phyloP scores from a whole-genome alignment of 30 jellyfish, hydroid and myxozoan species.

The Chironex yamaguchii region DNA sequence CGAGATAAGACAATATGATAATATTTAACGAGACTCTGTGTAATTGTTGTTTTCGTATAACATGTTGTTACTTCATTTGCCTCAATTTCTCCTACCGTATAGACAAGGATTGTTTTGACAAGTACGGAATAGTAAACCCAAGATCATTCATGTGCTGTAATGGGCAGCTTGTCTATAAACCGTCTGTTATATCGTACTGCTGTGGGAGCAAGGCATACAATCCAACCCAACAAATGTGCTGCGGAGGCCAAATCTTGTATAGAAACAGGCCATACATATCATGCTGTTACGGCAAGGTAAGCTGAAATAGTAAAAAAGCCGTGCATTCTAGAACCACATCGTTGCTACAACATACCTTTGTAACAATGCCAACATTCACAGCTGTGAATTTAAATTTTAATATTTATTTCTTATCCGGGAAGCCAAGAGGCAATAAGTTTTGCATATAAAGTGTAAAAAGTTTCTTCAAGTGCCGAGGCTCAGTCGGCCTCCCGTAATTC shows the following conservation, averaged over 20 bases:
- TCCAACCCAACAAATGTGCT: slow-evolving; percentile 80
- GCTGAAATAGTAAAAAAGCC: too few species aligned
- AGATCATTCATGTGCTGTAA: slow-evolving; percentile 70
- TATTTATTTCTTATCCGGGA: too few species aligned
- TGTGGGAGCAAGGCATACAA: slow-evolving; percentile 72
- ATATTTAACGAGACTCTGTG: too few species aligned
- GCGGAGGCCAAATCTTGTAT: slow-evolving; percentile 76
- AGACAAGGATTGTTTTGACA: background rate
- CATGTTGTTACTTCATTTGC: background rate
- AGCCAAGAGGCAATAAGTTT: background rate
- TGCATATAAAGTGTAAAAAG: background rate
- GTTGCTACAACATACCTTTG: too few species aligned
- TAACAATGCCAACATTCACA: too few species aligned
- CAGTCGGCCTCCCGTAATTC: too few species aligned
- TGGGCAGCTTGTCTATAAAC: slow-evolving; percentile 50
- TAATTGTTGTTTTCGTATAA: too few species aligned
- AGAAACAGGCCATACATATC: slow-evolving; percentile 46
- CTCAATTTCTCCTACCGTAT: background rate
- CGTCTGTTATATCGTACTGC: slow-evolving; percentile 49
- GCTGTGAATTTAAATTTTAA: too few species aligned
- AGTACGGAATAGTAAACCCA: background rate
- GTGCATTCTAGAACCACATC: too few species aligned
- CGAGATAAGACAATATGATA: too few species aligned
- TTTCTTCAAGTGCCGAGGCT: too few species aligned
- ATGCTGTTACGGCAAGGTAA: slow-evolving; percentile 72